phyloP scores from a whole-genome alignment of 2,113 vertebrate species.

The Notiomystis cincta region DNA sequence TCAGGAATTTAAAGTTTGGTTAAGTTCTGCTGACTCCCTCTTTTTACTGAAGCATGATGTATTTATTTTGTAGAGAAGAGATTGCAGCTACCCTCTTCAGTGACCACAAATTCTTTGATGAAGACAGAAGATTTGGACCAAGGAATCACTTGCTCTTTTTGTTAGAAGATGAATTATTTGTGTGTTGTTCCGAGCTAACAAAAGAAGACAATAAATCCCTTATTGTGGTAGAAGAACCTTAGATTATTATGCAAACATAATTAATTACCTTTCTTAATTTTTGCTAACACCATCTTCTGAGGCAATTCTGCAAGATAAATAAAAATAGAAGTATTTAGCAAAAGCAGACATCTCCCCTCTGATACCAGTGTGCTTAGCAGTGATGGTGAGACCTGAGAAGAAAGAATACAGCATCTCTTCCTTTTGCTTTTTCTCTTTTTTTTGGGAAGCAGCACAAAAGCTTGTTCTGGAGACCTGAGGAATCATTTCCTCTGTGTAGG shows the following conservation, averaged over 20 bases:
- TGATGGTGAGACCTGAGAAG: not conserved
- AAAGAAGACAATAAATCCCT: not conserved
- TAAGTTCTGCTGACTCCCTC: not conserved
- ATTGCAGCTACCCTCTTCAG: not conserved
- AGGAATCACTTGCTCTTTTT: not conserved
- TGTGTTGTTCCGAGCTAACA: not conserved
- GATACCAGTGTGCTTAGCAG: not conserved
- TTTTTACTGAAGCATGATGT: not conserved
- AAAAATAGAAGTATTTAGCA: not conserved
- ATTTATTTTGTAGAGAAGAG: not conserved
- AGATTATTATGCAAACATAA: not conserved
- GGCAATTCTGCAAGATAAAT: constrained; percentile 28
- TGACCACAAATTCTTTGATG: not conserved
- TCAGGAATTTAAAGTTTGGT: not conserved
- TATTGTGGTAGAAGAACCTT: not conserved
- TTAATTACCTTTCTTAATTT: constrained; percentile 38
- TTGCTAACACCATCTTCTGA: not conserved
- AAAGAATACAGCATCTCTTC: not conserved
- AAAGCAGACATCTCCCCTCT: not conserved
- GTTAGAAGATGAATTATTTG: not conserved
- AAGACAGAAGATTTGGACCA: not conserved
- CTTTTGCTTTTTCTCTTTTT: not conserved
- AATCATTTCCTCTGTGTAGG: not conserved
- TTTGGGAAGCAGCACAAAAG: not conserved
- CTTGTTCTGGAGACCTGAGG: not conserved